A percentile compares a stretch with the other conserved stretches of the same genome.
Conservation (phyloP, 2,797 vertebrate genomes). For the Enteromius unitaeniatus region DNA sequence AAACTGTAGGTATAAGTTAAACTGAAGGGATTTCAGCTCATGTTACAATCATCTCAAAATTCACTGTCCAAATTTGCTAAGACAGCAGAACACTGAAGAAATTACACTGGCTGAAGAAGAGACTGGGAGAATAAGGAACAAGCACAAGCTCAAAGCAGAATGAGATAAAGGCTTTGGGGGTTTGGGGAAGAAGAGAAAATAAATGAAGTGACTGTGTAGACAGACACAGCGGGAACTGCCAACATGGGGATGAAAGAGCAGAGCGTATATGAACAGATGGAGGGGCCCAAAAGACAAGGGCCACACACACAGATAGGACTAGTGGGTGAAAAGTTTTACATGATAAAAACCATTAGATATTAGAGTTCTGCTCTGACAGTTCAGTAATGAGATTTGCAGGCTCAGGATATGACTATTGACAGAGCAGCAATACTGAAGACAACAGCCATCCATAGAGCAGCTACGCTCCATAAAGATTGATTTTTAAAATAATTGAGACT, state of each 20-base stretch:
- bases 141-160: background rate
- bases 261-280: conserved; percentile 17
- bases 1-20: conserved; percentile 11
- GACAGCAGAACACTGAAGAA: conserved; percentile 15
- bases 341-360: background rate
- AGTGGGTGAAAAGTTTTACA: background rate
- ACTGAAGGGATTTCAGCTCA: conserved; percentile 40
- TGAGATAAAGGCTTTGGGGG: background rate
- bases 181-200: background rate
- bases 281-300: background rate
- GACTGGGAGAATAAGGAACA: background rate
- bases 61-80: conserved; percentile 29
- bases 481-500: conserved; percentile 20
- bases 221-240: background rate
- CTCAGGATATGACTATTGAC: background rate
- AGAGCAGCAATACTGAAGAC: background rate
- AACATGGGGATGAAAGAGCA: background rate
- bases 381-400: conserved; percentile 11
- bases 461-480: conserved; percentile 6
- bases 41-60: conserved; percentile 5
- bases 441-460: background rate
- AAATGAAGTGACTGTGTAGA: conserved; percentile 10
- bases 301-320: conserved; percentile 25
- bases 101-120: background rate
- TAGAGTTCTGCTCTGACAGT: conserved; percentile 6